A percentile compares a stretch with the other conserved stretches of the same genome.
These are phyloP conservation scores for Danionella dracula DNA, from an alignment of 2,797 vertebrate species.

Conservation along the genomic window DNA sequence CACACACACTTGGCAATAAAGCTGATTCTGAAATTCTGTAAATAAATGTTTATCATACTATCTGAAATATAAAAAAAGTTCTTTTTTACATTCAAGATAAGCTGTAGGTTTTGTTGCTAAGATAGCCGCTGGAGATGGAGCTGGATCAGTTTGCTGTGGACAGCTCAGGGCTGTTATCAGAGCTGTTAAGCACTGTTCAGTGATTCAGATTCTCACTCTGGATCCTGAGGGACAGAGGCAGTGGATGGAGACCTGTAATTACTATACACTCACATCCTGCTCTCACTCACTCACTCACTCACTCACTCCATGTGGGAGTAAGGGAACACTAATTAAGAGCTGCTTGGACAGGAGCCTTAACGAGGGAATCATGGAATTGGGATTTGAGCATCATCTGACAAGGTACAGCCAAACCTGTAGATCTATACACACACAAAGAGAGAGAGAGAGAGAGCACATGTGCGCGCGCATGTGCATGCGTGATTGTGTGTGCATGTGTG, in stretches of 20 bases:
- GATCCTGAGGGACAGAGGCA: conserved; percentile 23
- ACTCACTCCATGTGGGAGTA: conserved; percentile 43
- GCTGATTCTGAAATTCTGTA: too few relatives aligned
- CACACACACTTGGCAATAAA: background rate
- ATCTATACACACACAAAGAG: too few relatives aligned
- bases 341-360: conserved; percentile 71
- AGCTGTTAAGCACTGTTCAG: conserved; percentile 24
- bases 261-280: conserved; percentile 24
- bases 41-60: too few relatives aligned
- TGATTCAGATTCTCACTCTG: conserved; percentile 30
- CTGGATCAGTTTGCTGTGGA: conserved; percentile 6
- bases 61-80: too few relatives aligned
- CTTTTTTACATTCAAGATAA: too few relatives aligned
- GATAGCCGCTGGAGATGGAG: too few relatives aligned
- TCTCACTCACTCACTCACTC: conserved; percentile 5
- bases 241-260: conserved; percentile 45
- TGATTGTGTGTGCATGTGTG: too few relatives aligned
- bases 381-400: conserved; percentile 58
- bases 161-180: conserved; percentile 17
- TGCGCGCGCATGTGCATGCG: too few relatives aligned
- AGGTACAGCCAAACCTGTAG: conserved; percentile 38
- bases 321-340: conserved; percentile 60
- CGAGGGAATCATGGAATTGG: conserved; percentile 76
- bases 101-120: too few relatives aligned
- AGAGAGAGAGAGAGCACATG: too few relatives aligned